Conservation (phyloP, 2,113 vertebrate genomes). For the Urocynchramus pylzowi region DNA sequence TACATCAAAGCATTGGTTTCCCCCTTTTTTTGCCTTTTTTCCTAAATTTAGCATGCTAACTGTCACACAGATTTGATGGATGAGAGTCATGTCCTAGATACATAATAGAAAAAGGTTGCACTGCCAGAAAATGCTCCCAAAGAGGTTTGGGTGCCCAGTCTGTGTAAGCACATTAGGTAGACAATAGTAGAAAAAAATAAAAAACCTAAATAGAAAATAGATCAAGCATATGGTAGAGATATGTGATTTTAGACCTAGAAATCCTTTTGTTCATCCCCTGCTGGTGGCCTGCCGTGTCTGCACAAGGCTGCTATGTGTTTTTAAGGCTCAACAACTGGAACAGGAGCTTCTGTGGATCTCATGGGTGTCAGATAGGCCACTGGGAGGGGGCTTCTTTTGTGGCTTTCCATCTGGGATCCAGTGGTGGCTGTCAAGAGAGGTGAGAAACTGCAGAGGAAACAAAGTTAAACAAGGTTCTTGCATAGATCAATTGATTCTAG, state of each 20-base stretch:
- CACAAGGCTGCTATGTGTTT: not conserved
- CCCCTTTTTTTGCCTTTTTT: not conserved
- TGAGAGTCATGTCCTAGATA: not conserved
- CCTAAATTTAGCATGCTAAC: not conserved
- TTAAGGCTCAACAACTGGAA: not conserved
- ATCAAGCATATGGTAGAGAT: not conserved
- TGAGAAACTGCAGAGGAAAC: not conserved
- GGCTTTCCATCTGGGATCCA: not conserved
- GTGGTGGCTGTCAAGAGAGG: not conserved
- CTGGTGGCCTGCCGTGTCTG: not conserved
- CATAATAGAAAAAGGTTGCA: not conserved
- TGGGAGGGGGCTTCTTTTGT: not conserved
- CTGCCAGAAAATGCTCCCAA: not conserved
- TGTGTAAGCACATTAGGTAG: not conserved
- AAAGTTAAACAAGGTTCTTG: not conserved
- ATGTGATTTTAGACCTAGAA: not conserved
- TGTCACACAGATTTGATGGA: not conserved
- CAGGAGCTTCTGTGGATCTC: not conserved
- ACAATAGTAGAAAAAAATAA: not conserved
- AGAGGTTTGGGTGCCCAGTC: not conserved
- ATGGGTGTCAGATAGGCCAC: not conserved
- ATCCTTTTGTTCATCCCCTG: not conserved
- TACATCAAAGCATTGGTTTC: not conserved
- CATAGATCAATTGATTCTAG: not conserved
- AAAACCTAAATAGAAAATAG: not conserved